Conservation (phyloP, 92 coral and sea anemone species). For the Bergia puertoricense region DNA sequence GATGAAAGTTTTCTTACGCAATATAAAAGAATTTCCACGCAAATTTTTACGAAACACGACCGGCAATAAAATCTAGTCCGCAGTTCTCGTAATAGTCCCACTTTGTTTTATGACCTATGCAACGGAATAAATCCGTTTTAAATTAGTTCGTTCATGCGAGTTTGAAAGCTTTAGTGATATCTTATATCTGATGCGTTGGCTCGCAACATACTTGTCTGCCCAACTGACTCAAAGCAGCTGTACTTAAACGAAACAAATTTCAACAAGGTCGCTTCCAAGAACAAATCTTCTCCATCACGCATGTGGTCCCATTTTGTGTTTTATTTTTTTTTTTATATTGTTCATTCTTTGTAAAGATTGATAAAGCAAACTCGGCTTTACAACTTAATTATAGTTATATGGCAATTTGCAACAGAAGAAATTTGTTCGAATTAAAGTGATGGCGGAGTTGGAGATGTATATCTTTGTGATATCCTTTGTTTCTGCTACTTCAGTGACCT, state of each 20-base stretch:
- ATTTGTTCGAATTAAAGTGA: slow-evolving; percentile 17
- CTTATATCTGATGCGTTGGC: not conserved
- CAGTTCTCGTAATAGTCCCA: not conserved
- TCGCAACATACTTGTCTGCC: slow-evolving; percentile 3
- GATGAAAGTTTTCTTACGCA: slow-evolving; percentile 7
- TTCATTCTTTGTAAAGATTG: not conserved
- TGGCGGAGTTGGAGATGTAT: slow-evolving; percentile 8
- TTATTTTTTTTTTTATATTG: not conserved
- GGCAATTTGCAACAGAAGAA: slow-evolving; percentile 4
- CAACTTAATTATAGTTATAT: not conserved
- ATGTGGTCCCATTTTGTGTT: not conserved
- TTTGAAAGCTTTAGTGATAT: slow-evolving; percentile 25
- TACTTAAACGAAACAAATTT: not conserved
- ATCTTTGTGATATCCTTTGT: slow-evolving; percentile 18
- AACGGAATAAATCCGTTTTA: slow-evolving; percentile 21
- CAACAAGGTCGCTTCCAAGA: not conserved
- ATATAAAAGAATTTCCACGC: slow-evolving; percentile 12
- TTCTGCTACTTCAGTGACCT: slow-evolving; percentile 19
- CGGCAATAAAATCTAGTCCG: not conserved
- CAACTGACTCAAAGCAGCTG: slow-evolving; percentile 12
- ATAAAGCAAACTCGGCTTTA: not conserved
- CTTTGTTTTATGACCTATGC: not conserved
- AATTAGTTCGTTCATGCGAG: slow-evolving; percentile 29
- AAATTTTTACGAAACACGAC: not conserved
- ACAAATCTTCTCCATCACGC: not conserved